Base-by-base conservation (phyloP, 2,797 vertebrate species). In the Danio aesculapii region DNA sequence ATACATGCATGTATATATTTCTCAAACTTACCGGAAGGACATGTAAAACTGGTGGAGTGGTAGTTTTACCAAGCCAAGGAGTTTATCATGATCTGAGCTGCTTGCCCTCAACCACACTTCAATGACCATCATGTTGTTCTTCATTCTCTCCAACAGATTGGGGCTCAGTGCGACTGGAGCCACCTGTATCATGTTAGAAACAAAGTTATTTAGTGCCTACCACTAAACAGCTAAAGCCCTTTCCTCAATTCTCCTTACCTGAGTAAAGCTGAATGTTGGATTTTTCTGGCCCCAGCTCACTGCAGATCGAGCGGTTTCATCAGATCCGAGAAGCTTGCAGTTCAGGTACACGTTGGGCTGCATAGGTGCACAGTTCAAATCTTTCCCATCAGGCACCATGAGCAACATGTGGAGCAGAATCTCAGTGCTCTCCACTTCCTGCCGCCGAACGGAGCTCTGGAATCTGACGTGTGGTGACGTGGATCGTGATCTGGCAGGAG, bases 11-110 rank as follows among this genome's bases (percentile, higher is more conserved):
- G 43, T 53, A 59, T 16, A n/a, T 19, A 57, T 11, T 30, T 30
- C 30, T 30, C 30, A 16, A 3, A n/a, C 85, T 89, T 92, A 96
- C 98, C 93, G 97, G 91, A 98, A 99, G 0, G 98, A 99, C 93
- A 98, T 88, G 90, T 98, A 99, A 89, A 99, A 99, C 90, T 98
- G 98, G 81, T 99, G 97, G 8, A 99, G 94, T 71, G 98, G 96
- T 77, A 99, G 92, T 86, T 99, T 99, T 83, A 95, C 97, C 6
- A 99, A 91, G 17, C 98, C 98, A 0, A 98, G 91, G 17, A 98
- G 94, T 46, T 82, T 91, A 88, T 99, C 98, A 59, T 91, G 88
- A 55, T 90, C 91, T 46, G 94, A 91, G 75, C 84, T 89, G 79
- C 91, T 90, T 5, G 86, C 84, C 87, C 95, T 98, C 88, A 96